phyloP scores from a whole-genome alignment of 2,113 vertebrate genomes.

The Picathartes gymnocephalus region DNA sequence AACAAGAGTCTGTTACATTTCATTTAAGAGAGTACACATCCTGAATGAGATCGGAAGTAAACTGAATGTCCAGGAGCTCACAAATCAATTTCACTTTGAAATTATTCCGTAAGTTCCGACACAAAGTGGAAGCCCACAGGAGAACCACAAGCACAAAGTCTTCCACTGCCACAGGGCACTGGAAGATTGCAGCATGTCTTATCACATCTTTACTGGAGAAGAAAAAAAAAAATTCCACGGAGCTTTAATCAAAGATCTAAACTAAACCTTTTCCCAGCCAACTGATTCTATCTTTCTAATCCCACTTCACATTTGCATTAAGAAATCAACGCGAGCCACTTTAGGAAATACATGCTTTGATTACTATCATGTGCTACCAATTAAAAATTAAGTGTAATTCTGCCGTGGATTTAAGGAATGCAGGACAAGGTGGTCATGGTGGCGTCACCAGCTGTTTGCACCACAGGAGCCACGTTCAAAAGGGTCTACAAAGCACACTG shows the following conservation, averaged over 20 bases:
- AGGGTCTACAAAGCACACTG: background rate
- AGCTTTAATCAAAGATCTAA: background rate
- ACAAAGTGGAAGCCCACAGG: background rate
- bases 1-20: background rate
- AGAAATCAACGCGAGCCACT: background rate
- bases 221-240: background rate
- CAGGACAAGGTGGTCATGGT: background rate
- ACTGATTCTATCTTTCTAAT: background rate
- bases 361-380: background rate
- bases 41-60: fast-evolving
- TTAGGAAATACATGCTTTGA: background rate
- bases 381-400: background rate
- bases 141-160: background rate
- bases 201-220: background rate
- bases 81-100: background rate
- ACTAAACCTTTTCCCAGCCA: background rate
- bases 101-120: background rate
- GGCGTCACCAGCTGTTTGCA: background rate
- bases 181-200: background rate
- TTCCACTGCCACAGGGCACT: background rate
- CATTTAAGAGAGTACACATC: background rate
- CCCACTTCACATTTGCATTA: background rate
- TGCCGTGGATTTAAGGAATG: background rate
- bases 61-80: background rate
- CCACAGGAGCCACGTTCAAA: fast-evolving